Evolutionary conservation across 2,888 invertebrate species (phyloP).

Genomic region (Icerya purchasi): DNA sequence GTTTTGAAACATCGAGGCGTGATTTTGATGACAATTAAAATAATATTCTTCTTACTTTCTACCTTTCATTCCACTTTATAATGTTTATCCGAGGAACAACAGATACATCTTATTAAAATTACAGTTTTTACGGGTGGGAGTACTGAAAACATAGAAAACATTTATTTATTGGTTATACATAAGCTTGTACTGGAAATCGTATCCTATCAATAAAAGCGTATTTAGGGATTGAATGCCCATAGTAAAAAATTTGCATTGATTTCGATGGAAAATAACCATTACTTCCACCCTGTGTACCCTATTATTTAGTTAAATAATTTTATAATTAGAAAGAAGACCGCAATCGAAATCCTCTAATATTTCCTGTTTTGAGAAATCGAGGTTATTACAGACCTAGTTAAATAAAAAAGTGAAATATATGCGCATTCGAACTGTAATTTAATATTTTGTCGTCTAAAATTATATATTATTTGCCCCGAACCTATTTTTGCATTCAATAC

Average conservation of each 20-base stretch:
- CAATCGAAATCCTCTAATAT: not conserved
- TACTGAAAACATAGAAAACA: not conserved
- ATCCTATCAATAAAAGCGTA: too few species aligned
- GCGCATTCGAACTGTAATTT: too few species aligned
- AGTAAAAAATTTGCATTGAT: too few species aligned
- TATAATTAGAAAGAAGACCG: not conserved
- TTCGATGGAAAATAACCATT: too few species aligned
- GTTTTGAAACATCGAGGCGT: not conserved
- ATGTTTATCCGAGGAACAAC: not conserved
- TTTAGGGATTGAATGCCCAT: too few species aligned
- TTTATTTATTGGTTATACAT: not conserved
- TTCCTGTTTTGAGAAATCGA: not conserved
- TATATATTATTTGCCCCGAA: too few species aligned
- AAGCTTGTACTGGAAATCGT: not conserved
- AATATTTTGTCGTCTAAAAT: too few species aligned
- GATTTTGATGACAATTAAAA: not conserved
- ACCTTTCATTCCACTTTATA: not conserved
- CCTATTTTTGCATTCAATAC: too few species aligned
- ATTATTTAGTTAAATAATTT: too few species aligned
- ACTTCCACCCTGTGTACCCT: too few species aligned
- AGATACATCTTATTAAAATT: not conserved
- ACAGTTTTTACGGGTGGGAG: not conserved
- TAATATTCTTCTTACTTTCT: too few species aligned
- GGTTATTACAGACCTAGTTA: not conserved
- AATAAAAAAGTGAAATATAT: not conserved